Base-by-base conservation (phyloP, 92 coral and sea anemone genomes). In the Pocillopora meandrina region DNA sequence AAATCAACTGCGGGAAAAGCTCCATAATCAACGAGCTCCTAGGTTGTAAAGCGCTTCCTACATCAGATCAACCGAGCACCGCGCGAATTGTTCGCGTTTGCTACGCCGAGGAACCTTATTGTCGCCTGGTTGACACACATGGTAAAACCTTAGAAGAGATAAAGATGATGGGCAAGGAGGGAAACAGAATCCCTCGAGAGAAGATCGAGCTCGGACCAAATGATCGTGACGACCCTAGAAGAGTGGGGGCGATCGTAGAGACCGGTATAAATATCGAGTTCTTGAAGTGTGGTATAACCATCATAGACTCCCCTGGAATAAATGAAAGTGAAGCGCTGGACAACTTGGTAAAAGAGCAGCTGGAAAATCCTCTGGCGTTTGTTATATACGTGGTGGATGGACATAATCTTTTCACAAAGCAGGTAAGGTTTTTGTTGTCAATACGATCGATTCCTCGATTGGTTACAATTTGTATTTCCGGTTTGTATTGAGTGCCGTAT, bases 1-100 rank as follows among this genome's bases (percentile, higher is more conserved):
- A 91, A 71, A 91, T 92, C 16, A 91, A 91, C 88, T 85, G 95
- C 62, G 95, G 95, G 14, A 91, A 91, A 64, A 91, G 95, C 88
- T 91, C 95, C 68, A 88, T 91, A 59, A 85, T 91, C 19, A 91
- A 91, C 81, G 92, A 91, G 74, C 79, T 91, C 13, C 65, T 91
- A 17, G 87, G 92, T 4, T 59, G 72, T 77, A 89, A 80, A 71
- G 77, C 87, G 12, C 90, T 91, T 56, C 81, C 92, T 5, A 89
- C 95, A 60, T 87, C 91, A 2, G 92, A 88, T 72, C 95, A 86
- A 73, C 95, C 95, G 23, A 88, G 95, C 76, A 91, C 95, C 12
- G 92, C 95, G 0, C 34, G 95, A 56, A 89, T 91, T 67, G 95
- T 91, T 19, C 92, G 92, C 59, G 76, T 89, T 63, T 85, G 84